Evolutionary conservation across 2,888 invertebrate species (phyloP), one percentile per base, ranked within the genome.

Genomic region (Polydrusus tereticollis): DNA sequence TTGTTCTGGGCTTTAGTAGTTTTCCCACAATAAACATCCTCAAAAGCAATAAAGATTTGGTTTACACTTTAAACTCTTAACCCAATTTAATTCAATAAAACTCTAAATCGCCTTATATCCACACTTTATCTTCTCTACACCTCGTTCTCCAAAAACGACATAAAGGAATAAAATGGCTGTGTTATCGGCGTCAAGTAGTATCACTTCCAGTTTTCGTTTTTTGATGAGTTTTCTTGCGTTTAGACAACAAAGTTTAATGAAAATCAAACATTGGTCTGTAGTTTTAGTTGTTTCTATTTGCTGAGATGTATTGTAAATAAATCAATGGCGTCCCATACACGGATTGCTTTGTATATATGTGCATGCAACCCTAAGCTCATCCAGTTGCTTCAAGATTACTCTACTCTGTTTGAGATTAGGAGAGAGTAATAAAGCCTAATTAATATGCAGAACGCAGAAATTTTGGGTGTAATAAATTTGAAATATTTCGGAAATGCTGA

Each of bases 71-170:
- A 63, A 63, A 50, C 50, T 36, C 36, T 47, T 63, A 36, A 36
- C 33, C 50, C 50, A 33, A 63, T 63, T 63, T 50, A 63, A 63
- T 47, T 63, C 47, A 63, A 63, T 63, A 21, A 50, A 33, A 33
- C 47, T 47, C 23, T 63, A 50, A 63, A 63, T 36, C 29, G 52
- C 29, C 16, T 29, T 26, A 29, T 52, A 29, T 29, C 52, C 52
- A 8, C 52, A 26, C 52, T 52, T 52, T 52, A 52, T 52, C 26
- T 52, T 29, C 52, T 52, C 29, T 8, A 29, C 52, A 52, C 52
- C 26, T 52, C 47, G 26, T 50, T 26, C 14, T 52, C 16, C 29
- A 29, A 52, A 29, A 29, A 52, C 12, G 52, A 52, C 16, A 52
- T 29, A 29, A 52, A 52, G 52, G 29, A 52, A 52, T 52, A 52